A percentile compares a stretch with the other conserved stretches of the same genome.
Conservation (phyloP, 2,797 vertebrate species). For the Eidolon dupreanum region DNA sequence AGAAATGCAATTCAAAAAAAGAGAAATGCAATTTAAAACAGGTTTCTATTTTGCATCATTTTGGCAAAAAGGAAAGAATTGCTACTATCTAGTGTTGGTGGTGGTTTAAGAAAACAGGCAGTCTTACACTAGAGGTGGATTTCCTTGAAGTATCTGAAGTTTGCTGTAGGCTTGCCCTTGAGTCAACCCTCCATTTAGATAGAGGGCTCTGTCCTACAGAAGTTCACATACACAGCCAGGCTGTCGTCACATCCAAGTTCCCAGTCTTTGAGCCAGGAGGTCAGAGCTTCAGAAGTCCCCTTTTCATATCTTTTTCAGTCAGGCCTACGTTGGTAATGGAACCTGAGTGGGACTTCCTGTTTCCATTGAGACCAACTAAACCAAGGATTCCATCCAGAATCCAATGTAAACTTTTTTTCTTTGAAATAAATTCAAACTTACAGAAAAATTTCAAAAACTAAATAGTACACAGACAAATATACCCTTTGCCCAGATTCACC, state of each 20-base stretch:
- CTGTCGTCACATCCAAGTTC: accelerated
- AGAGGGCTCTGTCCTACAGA: not conserved
- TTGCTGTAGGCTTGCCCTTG: not conserved
- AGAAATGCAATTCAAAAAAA: not conserved
- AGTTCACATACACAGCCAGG: not conserved
- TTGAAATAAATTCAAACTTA: not conserved
- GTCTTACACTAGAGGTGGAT: not conserved
- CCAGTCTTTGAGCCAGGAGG: not conserved
- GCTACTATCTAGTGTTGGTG: not conserved
- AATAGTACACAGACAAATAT: not conserved
- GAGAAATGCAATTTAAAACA: not conserved
- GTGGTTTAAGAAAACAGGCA: not conserved
- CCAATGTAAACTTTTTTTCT: not conserved
- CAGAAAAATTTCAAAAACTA: not conserved
- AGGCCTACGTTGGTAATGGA: not conserved
- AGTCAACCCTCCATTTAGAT: not conserved
- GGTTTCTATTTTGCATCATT: not conserved
- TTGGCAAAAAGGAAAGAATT: not conserved
- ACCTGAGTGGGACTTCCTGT: not conserved
- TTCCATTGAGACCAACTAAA: not conserved
- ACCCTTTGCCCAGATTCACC: not conserved
- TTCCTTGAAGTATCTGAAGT: not conserved
- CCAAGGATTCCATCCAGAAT: not conserved
- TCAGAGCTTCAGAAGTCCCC: not conserved
- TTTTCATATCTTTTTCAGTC: not conserved